Conservation (phyloP, 2,113 vertebrate species). For the Psettodes erumei region DNA sequence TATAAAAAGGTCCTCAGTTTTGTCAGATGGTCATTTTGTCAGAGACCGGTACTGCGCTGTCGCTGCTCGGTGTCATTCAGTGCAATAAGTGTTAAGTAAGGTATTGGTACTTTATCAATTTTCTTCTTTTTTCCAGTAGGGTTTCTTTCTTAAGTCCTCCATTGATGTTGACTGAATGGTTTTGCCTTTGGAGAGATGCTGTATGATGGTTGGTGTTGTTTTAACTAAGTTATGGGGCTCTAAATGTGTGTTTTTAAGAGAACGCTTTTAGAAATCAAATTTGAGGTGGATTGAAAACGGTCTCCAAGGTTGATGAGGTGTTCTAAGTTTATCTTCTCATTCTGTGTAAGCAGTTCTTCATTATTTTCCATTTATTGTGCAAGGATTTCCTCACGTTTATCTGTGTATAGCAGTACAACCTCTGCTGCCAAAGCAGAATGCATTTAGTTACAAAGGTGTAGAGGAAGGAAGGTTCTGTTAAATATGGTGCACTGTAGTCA, state of each 20-base stretch:
- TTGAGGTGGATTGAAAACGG: not conserved
- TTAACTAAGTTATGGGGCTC: not conserved
- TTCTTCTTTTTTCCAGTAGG: not conserved
- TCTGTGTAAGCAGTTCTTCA: not conserved
- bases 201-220: not conserved
- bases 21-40: not conserved
- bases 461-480: not conserved
- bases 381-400: not conserved
- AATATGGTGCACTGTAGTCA: not conserved
- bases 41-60: not conserved
- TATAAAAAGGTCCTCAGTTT: slow-evolving; percentile 9
- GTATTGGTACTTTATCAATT: not conserved
- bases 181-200: not conserved
- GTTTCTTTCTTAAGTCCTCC: not conserved
- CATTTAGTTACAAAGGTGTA: not conserved
- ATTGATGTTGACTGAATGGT: not conserved
- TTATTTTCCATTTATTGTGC: not conserved
- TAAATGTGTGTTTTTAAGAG: no score
- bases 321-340: not conserved
- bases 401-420: not conserved
- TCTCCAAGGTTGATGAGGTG: not conserved
- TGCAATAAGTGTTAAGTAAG: slow-evolving; percentile 3
- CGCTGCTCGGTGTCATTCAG: not conserved
- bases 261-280: no score
- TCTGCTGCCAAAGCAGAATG: not conserved